Base-by-base conservation (phyloP, 2,888 invertebrate genomes). In the Acleris cristana region DNA sequence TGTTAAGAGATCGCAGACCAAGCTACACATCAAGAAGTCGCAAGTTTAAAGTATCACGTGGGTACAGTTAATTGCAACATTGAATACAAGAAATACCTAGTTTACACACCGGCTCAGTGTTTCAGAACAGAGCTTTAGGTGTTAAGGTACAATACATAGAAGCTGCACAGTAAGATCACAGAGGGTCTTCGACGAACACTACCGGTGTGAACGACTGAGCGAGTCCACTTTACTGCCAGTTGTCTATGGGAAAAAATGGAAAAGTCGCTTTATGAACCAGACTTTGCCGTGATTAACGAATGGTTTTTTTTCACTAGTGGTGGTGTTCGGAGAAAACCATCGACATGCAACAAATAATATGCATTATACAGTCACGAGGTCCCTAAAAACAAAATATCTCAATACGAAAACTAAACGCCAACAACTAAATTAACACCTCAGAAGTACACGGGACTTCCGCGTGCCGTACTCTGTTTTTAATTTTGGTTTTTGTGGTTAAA, bases 391-490 rank as follows among this genome's bases (percentile, higher is more conserved):
- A 54, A 30, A 54, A 54, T 30, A 30, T 54, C 30, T 18, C 54
- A 54, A 21, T 48, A 14, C 21, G 14, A 12, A 26, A n/a, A 8
- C 4, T 19, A 10, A 59, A 49, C 18, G 30, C 57, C 48, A n/a
- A 49, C 23, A 56, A 51, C 21, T 23, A 56, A 62, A 62, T 19
- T 18, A 52, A 56, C 34, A 62, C 57, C 18, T 56, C 51, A 21
- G 40, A 52, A 49, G 40, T 30, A 60, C 54, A 26, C 48, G 19
- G 63, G 45, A 51, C 48, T 45, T 48, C 67, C 67, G 67, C 67
- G 62, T 40, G 67, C 67, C 67, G 7, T 63, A 69, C 56, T 52
- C 56, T 48, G 34, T 34, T 10, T 34, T 10, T 2, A 34, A 34
- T 34, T 34, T 48, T 26, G 18, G 7, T 26, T 19, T 49, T 14